Base-by-base conservation (phyloP, 2,888 invertebrate genomes). In the Flexamia atlantica region DNA sequence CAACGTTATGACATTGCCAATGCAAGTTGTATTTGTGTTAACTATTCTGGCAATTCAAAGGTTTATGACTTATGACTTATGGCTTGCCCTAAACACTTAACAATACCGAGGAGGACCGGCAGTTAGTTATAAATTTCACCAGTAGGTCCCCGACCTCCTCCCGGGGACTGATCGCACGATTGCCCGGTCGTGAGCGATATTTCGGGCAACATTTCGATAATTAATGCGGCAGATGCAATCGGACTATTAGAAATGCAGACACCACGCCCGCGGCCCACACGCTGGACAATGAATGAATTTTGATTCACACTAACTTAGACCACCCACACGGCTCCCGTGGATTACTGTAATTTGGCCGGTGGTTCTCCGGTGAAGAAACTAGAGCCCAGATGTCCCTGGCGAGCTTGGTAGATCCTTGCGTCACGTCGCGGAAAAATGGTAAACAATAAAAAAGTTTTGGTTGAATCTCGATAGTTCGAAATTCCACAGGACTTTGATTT, bases 271-370 rank as follows among this genome's bases (percentile, higher is more conserved):
- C 17, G 46, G 72, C 74, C 40, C 10, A 14, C 70, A 40, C 40
- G 70, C 74, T 46, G 74, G 74, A 76, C 74, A 76, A 46, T 76
- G 50, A 76, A 76, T 76, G 74, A 76, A 76, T 76, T 76, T 76
- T 25, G 74, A 46, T 46, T 76, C 74, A 76, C 74, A 76, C 74
- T 46, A 14, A 4, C 64, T 30, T 28, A 28, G 64, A 28, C 64
- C 64, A 64, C 64, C 64, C 64, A 64, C 64, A 30, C 20, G 46
- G 46, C 64, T 20, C 5, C 57, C 57, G 53, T 53, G 64, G 64
- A 64, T 64, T 64, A 64, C 64, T 64, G 64, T 64, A 64, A 64
- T 64, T 30, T 53, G 53, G 46, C 36, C n/a, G n/a, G n/a, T n/a
- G n/a, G n/a, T n/a, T n/a, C n/a, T n/a, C 40, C 1, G n/a, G 28